phyloP scores from a whole-genome alignment of 2,888 invertebrate genomes.

The Theristus sp. region DNA sequence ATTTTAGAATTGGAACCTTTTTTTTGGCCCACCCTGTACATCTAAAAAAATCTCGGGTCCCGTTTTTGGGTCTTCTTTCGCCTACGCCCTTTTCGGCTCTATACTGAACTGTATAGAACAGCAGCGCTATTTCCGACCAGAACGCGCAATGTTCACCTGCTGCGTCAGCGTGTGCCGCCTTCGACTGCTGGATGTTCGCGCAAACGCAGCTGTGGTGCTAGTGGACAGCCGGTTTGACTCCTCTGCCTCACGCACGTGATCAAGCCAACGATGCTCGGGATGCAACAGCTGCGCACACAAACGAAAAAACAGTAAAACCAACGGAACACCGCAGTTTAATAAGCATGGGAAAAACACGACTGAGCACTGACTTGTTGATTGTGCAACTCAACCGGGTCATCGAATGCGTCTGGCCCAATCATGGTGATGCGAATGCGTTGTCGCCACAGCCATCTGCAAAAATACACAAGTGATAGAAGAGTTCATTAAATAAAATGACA shows the following conservation, averaged over 20 bases:
- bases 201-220: not conserved
- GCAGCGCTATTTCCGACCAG: no score
- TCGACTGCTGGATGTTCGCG: not conserved
- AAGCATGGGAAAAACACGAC: not conserved
- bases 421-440: constrained; percentile 72
- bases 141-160: no score
- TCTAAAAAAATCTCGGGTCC: no score
- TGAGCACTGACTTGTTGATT: constrained; percentile 41
- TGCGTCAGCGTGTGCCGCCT: no score
- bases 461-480: no score
- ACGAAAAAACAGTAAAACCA: no score
- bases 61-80: no score
- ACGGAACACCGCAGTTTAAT: no score
- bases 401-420: constrained; percentile 46
- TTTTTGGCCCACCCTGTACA: no score
- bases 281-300: constrained; percentile 24
- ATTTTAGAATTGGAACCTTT: no score
- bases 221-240: not conserved
- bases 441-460: constrained; percentile 56
- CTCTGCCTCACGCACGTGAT: constrained; percentile 29
- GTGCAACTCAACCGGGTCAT: constrained; percentile 51
- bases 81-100: no score
- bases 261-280: constrained; percentile 38
- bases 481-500: constrained; percentile 1
- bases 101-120: no score